Conservation (phyloP, 2,888 invertebrate genomes). For the Meiosimyza decipiens region DNA sequence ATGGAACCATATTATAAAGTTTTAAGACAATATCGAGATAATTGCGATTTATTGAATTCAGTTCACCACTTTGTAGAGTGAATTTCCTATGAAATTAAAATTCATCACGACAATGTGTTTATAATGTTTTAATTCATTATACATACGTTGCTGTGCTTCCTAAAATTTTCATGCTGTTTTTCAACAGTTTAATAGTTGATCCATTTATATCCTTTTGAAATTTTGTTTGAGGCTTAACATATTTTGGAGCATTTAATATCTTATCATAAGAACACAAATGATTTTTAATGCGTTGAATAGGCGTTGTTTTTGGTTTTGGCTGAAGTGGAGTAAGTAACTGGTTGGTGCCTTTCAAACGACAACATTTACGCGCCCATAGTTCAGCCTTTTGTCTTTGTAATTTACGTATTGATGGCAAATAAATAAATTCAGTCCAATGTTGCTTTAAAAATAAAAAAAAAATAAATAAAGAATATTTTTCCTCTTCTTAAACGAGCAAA, state of each 20-base stretch:
- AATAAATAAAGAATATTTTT: neutral
- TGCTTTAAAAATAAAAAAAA: slow-evolving; percentile 56
- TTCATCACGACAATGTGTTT: slow-evolving; percentile 1
- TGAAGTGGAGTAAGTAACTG: slow-evolving; percentile 51
- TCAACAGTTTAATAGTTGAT: slow-evolving; percentile 56
- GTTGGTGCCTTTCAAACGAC: slow-evolving; percentile 59
- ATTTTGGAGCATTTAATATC: slow-evolving; percentile 71
- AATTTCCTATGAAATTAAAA: slow-evolving; percentile 69
- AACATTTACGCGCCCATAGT: slow-evolving; percentile 71
- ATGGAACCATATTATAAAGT: slow-evolving; percentile 70
- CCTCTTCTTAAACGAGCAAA: neutral
- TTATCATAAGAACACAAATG: slow-evolving; percentile 75
- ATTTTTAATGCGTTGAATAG: slow-evolving; percentile 70
- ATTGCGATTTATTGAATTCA: slow-evolving; percentile 75
- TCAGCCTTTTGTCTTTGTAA: slow-evolving; percentile 69
- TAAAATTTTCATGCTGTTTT: slow-evolving; percentile 63
- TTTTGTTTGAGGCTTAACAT: slow-evolving; percentile 46
- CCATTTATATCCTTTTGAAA: slow-evolving; percentile 50
- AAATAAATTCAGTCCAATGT: slow-evolving; percentile 77
- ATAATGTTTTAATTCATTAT: slow-evolving; percentile 64
- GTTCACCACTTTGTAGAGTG: slow-evolving; percentile 72
- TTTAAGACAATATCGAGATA: slow-evolving; percentile 70
- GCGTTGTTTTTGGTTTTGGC: slow-evolving; percentile 61
- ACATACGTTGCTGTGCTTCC: slow-evolving; percentile 68
- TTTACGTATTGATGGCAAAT: slow-evolving; percentile 70